Evolutionary conservation across 2,797 vertebrate genomes (phyloP), one percentile per base, ranked within the genome.

Genomic region (Ibycter americanus): DNA sequence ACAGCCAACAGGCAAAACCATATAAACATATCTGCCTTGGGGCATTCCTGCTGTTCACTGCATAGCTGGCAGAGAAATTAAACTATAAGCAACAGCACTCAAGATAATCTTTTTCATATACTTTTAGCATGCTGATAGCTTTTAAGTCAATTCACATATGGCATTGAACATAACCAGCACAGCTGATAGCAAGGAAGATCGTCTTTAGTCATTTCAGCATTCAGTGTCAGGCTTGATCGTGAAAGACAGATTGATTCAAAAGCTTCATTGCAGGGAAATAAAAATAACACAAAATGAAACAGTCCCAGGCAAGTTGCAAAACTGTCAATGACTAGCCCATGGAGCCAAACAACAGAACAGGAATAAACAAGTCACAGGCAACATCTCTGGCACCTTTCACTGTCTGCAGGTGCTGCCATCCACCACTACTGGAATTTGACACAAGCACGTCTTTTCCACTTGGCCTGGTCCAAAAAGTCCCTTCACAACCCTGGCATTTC

Each of bases 271-370:
- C 17, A 74, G 65, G 40, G 29, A 90, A 32, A n/a, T 54, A 62
- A 74, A 88, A 78, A 52, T 32, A 54, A 51, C 32, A 61, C 29
- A 25, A 58, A 90, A 83, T 29, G 4, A 46, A 73, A 66, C 2
- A 5, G 46, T 61, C 23, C 26, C 23, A 12, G 79, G 44, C 36
- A 55, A 77, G 27, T 10, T 81, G 52, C 47, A 79, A 54, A 91
- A 38, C 40, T 1, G 0, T 18, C 63, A 44, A 2, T 31, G n/a
- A 19, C 26, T 42, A 54, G 40, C 31, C n/a, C 40, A 27, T 0
- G 4, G 36, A 76, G 23, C 22, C 71, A 27, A 85, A 40, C 15
- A 71, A 42, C 29, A 27, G 13, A 71, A 34, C 2, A 59, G 47
- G 63, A 85, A 83, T 54, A 77, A 88, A 40, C 3, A 12, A 92